phyloP scores from a whole-genome alignment of 2,113 vertebrate species.

The Epinephelus moara region DNA sequence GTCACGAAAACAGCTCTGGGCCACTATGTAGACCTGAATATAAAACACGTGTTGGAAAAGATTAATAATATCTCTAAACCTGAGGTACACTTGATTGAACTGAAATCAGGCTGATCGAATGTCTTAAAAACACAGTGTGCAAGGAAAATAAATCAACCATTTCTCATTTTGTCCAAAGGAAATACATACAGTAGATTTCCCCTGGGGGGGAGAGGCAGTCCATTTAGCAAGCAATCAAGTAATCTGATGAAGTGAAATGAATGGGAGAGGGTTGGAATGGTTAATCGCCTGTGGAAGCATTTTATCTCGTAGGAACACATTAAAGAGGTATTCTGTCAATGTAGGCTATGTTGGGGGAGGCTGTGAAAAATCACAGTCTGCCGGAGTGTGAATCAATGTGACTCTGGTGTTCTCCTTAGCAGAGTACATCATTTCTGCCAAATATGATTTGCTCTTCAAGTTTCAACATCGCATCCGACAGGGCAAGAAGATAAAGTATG shows the following conservation, averaged over 20 bases:
- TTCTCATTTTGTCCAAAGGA: conserved; percentile 59
- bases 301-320: conserved; percentile 73
- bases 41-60: conserved; percentile 23
- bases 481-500: background rate
- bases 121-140: conserved; percentile 42
- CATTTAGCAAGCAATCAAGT: conserved; percentile 73
- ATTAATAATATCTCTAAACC: conserved; percentile 38
- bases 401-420: conserved; percentile 58
- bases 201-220: conserved; percentile 39
- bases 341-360: conserved; percentile 57
- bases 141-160: conserved; percentile 38
- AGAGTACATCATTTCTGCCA: conserved; percentile 53
- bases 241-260: conserved; percentile 76
- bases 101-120: conserved; percentile 23
- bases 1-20: conserved; percentile 35
- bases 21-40: conserved; percentile 22
- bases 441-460: conserved; percentile 46
- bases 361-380: conserved; percentile 72
- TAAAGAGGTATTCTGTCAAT: conserved; percentile 72
- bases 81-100: conserved; percentile 40
- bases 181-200: conserved; percentile 55
- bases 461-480: conserved; percentile 31
- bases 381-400: conserved; percentile 59
- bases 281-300: conserved; percentile 71
- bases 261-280: conserved; percentile 63